Percentiles rank a stretch among this genome's conserved stretches.
Conservation (phyloP, 1,140 invertebrate species). For the Eupristina koningsbergeri region DNA sequence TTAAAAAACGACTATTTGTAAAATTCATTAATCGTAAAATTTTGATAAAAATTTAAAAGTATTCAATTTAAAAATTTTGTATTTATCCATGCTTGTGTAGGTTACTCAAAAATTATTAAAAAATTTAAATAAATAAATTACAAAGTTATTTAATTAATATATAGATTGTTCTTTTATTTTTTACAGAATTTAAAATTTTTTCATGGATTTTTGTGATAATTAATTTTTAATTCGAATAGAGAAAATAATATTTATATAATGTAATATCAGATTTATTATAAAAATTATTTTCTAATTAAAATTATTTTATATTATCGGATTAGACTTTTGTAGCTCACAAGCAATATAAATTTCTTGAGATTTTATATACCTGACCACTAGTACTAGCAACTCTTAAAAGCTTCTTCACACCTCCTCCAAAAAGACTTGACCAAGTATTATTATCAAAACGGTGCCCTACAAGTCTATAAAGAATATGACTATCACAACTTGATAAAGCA, state of each 20-base stretch:
- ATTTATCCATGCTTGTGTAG: too few species aligned
- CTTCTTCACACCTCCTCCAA: constrained; percentile 95
- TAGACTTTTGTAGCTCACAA: not conserved
- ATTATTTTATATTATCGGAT: not conserved
- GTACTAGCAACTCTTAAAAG: constrained; percentile 85
- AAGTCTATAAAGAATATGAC: constrained; percentile 91
- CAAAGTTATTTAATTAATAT: too few species aligned
- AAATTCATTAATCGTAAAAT: too few species aligned
- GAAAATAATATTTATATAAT: not conserved
- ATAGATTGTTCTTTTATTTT: too few species aligned
- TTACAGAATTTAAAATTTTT: too few species aligned
- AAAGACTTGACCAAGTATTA: constrained; percentile 88
- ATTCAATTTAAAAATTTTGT: too few species aligned
- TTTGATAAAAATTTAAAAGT: too few species aligned
- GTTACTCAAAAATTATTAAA: too few species aligned
- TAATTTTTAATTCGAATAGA: not conserved
- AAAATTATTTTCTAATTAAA: not conserved
- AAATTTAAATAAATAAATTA: too few species aligned
- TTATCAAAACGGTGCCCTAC: constrained; percentile 88
- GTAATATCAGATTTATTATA: too few species aligned
- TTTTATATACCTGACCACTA: constrained; percentile 63
- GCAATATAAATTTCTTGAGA: not conserved
- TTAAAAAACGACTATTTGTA: too few species aligned
- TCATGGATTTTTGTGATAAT: too few species aligned
- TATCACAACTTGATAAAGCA: constrained; percentile 94